These are phyloP conservation scores for Sebastes aleutianus DNA, from an alignment of 2,797 vertebrate species.

Conservation along the genomic window DNA sequence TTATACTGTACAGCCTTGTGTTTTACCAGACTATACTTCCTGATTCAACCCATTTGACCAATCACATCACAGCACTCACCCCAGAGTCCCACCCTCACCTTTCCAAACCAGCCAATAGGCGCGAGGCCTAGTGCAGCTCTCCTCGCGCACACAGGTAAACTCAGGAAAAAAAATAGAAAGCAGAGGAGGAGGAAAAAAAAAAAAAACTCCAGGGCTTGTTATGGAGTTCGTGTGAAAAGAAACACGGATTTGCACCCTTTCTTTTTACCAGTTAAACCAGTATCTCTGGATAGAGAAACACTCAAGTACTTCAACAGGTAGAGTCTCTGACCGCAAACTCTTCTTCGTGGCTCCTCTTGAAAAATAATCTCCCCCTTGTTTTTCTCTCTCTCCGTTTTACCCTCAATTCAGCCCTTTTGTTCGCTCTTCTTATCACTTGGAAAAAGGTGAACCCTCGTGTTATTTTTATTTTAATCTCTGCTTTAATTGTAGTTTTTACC, in stretches of 20 bases:
- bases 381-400: slow-evolving; percentile 69
- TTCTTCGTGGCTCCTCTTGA: slow-evolving; percentile 74
- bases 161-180: slow-evolving; percentile 69
- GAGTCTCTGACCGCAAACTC: slow-evolving; percentile 82
- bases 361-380: slow-evolving; percentile 71
- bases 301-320: slow-evolving; percentile 89
- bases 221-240: slow-evolving; percentile 90
- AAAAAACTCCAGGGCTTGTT: slow-evolving; percentile 80
- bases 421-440: slow-evolving; percentile 88
- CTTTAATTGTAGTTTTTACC: slow-evolving; percentile 96
- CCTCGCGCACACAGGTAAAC: slow-evolving; percentile 28
- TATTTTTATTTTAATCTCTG: slow-evolving; percentile 87
- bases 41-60: slow-evolving; percentile 70
- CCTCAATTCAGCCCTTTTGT: slow-evolving; percentile 85
- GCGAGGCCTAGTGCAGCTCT: slow-evolving; percentile 43
- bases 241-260: slow-evolving; percentile 83
- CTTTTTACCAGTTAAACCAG: slow-evolving; percentile 87
- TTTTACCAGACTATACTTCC: slow-evolving; percentile 61
- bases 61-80: slow-evolving; percentile 69
- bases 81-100: slow-evolving; percentile 87
- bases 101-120: slow-evolving; percentile 85
- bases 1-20: not conserved
- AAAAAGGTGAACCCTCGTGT: slow-evolving; percentile 88
- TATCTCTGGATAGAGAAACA: slow-evolving; percentile 86
- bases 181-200: slow-evolving; percentile 32